These are phyloP conservation scores for Habropoda laboriosa DNA, from an alignment of 1,140 invertebrate species.

Conservation along the genomic window DNA sequence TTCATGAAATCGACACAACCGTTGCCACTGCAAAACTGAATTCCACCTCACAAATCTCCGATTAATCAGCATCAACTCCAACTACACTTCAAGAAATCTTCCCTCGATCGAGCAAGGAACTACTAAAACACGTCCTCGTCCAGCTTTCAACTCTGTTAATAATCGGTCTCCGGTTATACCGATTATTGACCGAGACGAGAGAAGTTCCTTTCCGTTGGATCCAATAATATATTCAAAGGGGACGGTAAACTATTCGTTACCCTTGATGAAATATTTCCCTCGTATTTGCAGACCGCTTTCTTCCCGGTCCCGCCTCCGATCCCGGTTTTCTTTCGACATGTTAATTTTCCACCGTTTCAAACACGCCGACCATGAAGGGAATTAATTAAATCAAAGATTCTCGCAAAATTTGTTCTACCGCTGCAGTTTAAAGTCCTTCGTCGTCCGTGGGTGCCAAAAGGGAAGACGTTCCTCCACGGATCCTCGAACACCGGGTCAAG, in stretches of 20 bases:
- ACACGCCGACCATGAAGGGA: constrained; percentile 7
- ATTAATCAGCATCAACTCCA: too few relatives aligned
- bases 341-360: constrained; percentile 32
- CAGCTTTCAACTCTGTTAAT: not conserved
- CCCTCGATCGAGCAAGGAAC: too few relatives aligned
- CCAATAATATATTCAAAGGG: constrained; percentile 27
- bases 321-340: not conserved
- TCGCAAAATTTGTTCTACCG: constrained; percentile 1
- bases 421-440: too few relatives aligned
- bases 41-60: too few relatives aligned
- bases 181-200: constrained; percentile 7
- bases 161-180: not conserved
- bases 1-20: too few relatives aligned
- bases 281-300: constrained; percentile 1
- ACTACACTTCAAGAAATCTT: too few relatives aligned
- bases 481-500: constrained; percentile 23
- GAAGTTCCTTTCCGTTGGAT: not conserved
- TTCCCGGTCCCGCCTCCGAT: not conserved
- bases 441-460: too few relatives aligned
- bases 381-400: constrained; percentile 46
- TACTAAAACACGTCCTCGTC: too few relatives aligned
- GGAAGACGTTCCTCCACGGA: not conserved
- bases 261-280: constrained; percentile 23
- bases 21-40: too few relatives aligned
- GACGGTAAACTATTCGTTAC: constrained; percentile 9